phyloP scores from a whole-genome alignment of 2,113 vertebrate genomes.

The Lutjanus erythropterus region DNA sequence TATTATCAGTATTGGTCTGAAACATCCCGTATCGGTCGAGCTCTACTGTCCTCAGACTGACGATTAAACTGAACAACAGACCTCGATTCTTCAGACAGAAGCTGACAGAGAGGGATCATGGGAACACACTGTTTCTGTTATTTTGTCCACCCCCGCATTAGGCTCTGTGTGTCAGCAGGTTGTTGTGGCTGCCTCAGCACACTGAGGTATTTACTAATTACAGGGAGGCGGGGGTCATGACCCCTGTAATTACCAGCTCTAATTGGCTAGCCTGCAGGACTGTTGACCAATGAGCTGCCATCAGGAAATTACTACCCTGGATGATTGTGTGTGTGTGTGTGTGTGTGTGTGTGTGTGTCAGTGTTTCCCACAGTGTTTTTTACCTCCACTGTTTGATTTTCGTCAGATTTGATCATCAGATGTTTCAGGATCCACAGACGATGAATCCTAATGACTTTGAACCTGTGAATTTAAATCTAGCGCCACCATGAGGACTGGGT shows the following conservation, averaged over 20 bases:
- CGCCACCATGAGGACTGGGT: background rate
- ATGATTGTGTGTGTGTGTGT: slow-evolving; percentile 40
- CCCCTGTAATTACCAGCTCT: slow-evolving; percentile 66
- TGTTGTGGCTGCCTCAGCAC: slow-evolving; percentile 37
- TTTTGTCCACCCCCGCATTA: slow-evolving; percentile 7
- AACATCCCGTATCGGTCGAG: no score
- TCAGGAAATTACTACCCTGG: slow-evolving; percentile 56
- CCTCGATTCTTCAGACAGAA: no score
- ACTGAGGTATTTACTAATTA: slow-evolving; percentile 68
- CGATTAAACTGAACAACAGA: no score
- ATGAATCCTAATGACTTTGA: no score
- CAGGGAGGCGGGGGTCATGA: slow-evolving; percentile 49
- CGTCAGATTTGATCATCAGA: no score
- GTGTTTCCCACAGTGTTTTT: no score
- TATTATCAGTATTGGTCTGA: no score
- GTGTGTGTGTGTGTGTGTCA: slow-evolving; percentile 19
- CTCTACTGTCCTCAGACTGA: no score
- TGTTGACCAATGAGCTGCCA: slow-evolving; percentile 57
- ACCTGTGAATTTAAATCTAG: background rate
- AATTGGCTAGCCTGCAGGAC: slow-evolving; percentile 36
- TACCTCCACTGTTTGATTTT: no score
- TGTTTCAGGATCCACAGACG: no score
- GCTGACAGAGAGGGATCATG: background rate
- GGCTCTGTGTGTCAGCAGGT: slow-evolving; percentile 21
- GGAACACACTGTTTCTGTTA: slow-evolving; percentile 15